Base-by-base conservation (phyloP, 2,888 invertebrate genomes). In the Eupithecia centaureata region DNA sequence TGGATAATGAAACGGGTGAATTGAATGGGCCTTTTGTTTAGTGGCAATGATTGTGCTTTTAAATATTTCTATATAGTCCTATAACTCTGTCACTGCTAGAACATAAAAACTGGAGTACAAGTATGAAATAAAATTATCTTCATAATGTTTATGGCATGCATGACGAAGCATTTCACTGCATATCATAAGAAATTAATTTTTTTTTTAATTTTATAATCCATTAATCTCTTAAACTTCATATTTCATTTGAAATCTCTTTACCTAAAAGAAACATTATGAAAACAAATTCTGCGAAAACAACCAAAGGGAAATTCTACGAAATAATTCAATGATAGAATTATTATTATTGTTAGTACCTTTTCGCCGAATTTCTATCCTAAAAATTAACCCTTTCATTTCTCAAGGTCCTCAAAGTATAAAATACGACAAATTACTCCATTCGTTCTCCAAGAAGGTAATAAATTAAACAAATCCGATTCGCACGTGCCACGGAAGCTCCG, bases 381-480 rank as follows among this genome's bases (percentile, higher is more conserved):
- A 56, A 30, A 57, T 32, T 30, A 22, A 57, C 57, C 57, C 32
- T 22, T 32, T 32, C 32, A 22, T 32, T 18, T 57, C 22, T n/a
- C 57, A 57, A 32, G 10, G 60, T 27, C 4, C 28, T 47, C 12
- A 47, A 47, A 47, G 42, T 28, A 57, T 32, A 57, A 56, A 56
- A 33, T 57, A 33, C 57, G 57, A 57, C 57, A 57, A 57, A 63
- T 70, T 68, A 65, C 51, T 60, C 59, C 54, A 64, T 70, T 61
- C 30, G 28, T 67, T 71, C 68, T 61, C 33, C 51, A 72, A 74
- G 85, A 86, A 86, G 83, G 87, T 87, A 87, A 92, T 92, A 92
- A 92, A 92, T 92, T 92, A 91, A 85, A 90, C 89, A 90, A 92
- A 92, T 91, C 92, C 88, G 90, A 92, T 92, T 91, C 90, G 86